Evolutionary conservation across 2,888 invertebrate genomes (phyloP).

Genomic region (Sthenelais limicola): DNA sequence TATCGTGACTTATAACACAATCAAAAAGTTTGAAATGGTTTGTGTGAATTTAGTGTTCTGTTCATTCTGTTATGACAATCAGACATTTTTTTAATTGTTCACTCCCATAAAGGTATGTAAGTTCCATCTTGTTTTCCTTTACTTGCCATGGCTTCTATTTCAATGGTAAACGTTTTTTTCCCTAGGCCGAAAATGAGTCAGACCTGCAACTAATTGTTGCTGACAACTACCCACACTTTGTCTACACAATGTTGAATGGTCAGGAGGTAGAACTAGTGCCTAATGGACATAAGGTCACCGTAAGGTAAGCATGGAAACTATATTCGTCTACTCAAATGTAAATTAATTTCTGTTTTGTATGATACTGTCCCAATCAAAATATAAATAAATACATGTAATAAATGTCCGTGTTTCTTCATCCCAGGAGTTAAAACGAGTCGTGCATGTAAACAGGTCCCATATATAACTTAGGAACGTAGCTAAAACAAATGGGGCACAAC

Average conservation of each 20-base stretch:
- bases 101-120: no score
- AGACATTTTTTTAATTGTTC: no score
- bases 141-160: neutral
- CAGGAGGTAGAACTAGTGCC: constrained; percentile 66
- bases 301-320: constrained; percentile 64
- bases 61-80: neutral
- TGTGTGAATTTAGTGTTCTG: constrained; percentile 14
- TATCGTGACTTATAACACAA: constrained; percentile 68
- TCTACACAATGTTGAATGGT: constrained; percentile 64
- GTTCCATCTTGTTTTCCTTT: no score
- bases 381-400: no score
- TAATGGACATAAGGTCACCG: constrained; percentile 58
- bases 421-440: no score
- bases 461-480: no score
- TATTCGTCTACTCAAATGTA: no score
- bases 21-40: constrained; percentile 71
- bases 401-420: no score
- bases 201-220: constrained; percentile 66
- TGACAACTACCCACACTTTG: constrained; percentile 64
- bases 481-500: no score
- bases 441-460: no score
- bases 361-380: no score
- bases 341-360: no score
- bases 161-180: neutral
- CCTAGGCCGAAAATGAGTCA: constrained; percentile 66